Evolutionary conservation across 23 tunicate genomes (phyloP).

Genomic region (Trididemnum clinides): DNA sequence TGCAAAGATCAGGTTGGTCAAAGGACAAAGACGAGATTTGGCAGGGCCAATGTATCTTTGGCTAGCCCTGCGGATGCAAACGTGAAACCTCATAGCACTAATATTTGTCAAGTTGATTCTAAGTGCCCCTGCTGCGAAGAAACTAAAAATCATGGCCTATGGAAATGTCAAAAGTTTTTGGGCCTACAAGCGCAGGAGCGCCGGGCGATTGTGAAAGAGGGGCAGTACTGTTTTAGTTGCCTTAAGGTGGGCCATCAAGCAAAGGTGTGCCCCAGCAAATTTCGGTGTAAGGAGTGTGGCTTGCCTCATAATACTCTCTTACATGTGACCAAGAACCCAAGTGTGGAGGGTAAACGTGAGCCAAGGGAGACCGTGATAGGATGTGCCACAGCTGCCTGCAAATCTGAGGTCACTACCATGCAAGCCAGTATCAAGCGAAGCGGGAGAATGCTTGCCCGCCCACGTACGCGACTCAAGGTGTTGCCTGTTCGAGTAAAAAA

Average conservation of each 20-base stretch:
- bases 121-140: background rate
- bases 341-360: background rate
- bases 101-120: no score
- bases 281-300: background rate
- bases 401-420: background rate
- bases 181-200: background rate
- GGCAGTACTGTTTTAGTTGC: background rate
- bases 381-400: background rate
- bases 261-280: background rate
- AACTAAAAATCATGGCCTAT: background rate
- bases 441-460: background rate
- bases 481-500: background rate
- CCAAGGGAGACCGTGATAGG: background rate
- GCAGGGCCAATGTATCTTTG: background rate
- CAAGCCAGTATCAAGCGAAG: background rate
- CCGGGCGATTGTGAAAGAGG: background rate
- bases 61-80: background rate
- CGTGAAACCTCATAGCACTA: no score
- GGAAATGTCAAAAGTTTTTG: background rate
- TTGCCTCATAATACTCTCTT: background rate
- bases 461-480: background rate
- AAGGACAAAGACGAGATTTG: background rate
- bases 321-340: background rate
- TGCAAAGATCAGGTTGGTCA: background rate
- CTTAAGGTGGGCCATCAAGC: background rate